phyloP scores from a whole-genome alignment of 2,888 invertebrate genomes.

The Campaea margaritaria region DNA sequence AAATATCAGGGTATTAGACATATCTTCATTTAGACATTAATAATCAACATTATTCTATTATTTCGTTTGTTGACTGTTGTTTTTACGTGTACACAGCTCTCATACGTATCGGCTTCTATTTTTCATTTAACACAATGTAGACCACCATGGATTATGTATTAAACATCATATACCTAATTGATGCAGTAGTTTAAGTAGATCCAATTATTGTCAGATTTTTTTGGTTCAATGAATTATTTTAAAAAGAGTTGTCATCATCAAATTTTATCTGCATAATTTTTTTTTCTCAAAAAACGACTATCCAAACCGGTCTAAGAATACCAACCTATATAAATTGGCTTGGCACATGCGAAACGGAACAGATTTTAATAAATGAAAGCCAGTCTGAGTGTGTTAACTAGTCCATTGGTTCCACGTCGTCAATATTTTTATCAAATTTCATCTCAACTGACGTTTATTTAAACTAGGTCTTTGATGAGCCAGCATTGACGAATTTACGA shows the following conservation, averaged over 20 bases:
- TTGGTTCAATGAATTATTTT: too few relatives aligned
- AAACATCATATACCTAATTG: too few relatives aligned
- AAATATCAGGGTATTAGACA: too few relatives aligned
- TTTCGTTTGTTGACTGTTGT: too few relatives aligned
- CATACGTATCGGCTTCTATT: too few relatives aligned
- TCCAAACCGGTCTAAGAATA: slow-evolving; percentile 2
- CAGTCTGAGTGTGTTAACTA: background rate
- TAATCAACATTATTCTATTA: too few relatives aligned
- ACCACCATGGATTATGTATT: too few relatives aligned
- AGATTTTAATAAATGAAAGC: background rate
- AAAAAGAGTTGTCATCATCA: background rate
- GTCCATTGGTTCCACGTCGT: background rate
- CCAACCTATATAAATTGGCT: slow-evolving; percentile 1
- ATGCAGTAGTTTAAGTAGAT: too few relatives aligned
- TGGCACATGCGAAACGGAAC: background rate
- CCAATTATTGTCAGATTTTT: too few relatives aligned
- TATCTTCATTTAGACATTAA: too few relatives aligned
- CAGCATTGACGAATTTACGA: slow-evolving; percentile 7
- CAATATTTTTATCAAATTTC: slow-evolving; percentile 14
- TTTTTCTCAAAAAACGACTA: background rate
- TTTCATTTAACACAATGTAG: too few relatives aligned
- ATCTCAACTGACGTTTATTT: background rate
- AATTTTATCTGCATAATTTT: background rate
- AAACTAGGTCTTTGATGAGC: slow-evolving; percentile 6
- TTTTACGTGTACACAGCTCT: too few relatives aligned